phyloP scores from a whole-genome alignment of 92 coral and sea anemone species.

The Bergia puertoricense region DNA sequence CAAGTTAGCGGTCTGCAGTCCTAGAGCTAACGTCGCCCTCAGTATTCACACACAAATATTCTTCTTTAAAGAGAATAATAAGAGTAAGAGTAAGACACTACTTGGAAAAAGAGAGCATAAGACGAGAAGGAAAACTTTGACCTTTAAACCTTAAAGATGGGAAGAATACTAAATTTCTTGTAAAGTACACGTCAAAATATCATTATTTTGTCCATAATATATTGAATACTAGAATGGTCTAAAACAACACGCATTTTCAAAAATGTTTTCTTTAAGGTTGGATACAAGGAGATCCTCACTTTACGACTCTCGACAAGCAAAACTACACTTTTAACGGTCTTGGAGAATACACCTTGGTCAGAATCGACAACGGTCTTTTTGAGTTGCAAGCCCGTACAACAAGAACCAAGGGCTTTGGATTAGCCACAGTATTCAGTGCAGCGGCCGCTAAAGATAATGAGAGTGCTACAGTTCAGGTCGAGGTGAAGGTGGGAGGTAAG shows the following conservation, averaged over 20 bases:
- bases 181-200: no score
- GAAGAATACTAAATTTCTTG: no score
- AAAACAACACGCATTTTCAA: background rate
- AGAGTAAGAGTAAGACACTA: no score
- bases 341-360: constrained; percentile 77
- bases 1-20: no score
- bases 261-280: constrained; percentile 44
- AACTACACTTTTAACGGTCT: constrained; percentile 83
- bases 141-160: no score
- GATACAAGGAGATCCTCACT: constrained; percentile 84
- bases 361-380: constrained; percentile 64
- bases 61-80: no score
- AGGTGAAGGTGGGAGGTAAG: constrained; percentile 37
- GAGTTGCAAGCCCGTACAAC: constrained; percentile 82
- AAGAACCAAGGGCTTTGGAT: constrained; percentile 55
- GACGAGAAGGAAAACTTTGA: no score
- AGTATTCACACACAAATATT: no score
- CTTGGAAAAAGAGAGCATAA: no score
- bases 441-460: constrained; percentile 51
- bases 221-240: background rate
- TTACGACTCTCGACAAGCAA: constrained; percentile 56
- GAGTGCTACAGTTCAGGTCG: constrained; percentile 60
- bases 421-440: constrained; percentile 74
- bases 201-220: no score
- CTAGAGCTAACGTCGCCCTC: no score